These are phyloP conservation scores for Limosa lapponica DNA, from an alignment of 2,797 vertebrate genomes.

Conservation along the genomic window DNA sequence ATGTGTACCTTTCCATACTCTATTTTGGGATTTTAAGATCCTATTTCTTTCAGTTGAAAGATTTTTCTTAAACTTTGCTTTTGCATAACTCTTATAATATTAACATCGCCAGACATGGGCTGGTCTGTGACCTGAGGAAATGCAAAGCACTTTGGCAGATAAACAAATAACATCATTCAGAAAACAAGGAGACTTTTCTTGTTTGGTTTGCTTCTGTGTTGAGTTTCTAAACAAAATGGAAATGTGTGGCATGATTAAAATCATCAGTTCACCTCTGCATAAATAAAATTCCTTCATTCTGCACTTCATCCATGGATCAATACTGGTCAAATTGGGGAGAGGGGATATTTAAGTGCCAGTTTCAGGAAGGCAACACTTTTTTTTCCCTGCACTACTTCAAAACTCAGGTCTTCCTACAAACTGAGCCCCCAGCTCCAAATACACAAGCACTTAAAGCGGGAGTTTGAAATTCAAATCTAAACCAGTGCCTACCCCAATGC, in stretches of 20 bases:
- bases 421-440: background rate
- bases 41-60: slow-evolving; percentile 79
- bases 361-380: background rate
- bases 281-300: slow-evolving; percentile 13
- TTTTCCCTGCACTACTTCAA: background rate
- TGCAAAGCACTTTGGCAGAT: slow-evolving; percentile 67
- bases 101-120: slow-evolving; percentile 68
- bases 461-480: background rate
- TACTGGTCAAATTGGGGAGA: background rate
- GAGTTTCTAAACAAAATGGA: slow-evolving; percentile 42
- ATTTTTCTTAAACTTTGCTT: slow-evolving; percentile 68
- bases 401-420: background rate
- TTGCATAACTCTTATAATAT: slow-evolving; percentile 43
- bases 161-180: slow-evolving; percentile 72
- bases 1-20: slow-evolving; percentile 81
- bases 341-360: background rate
- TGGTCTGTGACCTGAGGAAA: slow-evolving; percentile 68
- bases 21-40: slow-evolving; percentile 84
- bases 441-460: background rate
- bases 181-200: slow-evolving; percentile 79
- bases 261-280: slow-evolving; percentile 25
- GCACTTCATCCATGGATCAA: background rate
- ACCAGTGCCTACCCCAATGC: background rate
- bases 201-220: slow-evolving; percentile 21
- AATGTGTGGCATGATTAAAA: slow-evolving; percentile 4